Base-by-base conservation (phyloP, 2,113 vertebrate genomes). In the Oceanodroma tethys region DNA sequence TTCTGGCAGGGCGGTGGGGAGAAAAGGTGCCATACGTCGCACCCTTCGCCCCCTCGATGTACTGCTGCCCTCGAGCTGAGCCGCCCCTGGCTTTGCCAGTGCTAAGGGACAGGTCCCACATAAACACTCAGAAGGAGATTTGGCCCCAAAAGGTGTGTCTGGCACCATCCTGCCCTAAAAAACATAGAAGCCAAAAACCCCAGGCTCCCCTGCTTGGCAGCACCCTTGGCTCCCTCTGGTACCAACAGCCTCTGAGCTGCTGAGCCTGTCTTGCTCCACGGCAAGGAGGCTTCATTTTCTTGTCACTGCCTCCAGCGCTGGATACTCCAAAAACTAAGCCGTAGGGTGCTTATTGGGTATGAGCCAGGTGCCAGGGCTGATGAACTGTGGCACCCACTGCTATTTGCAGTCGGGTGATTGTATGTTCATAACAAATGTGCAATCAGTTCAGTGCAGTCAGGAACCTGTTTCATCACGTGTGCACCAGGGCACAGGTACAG, bases 51-150 rank as follows among this genome's bases (percentile, higher is more conserved):
- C 26, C 18, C 12, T 7, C 0, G 0, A 10, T 42, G 53, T 32
- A 10, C n/a, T 47, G 47, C 22, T 0, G 0, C 29, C 56, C 32
- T 38, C 0, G 0, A 29, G 36, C 59, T 81, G 60, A 92, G 65
- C 45, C 23, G 1, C 8, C 18, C 30, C 59, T 26, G 36, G 18
- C 36, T 66, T 60, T 56, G 45, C 29, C 75, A 72, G 62, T 16
- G 58, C 23, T 40, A 48, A 68, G 53, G 9, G 17, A 4, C 13
- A 65, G 68, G 36, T 27, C 23, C 48, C 18, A 56, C 21, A 29
- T 13, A 23, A 70, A 83, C 30, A 40, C 18, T 29, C 34, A 20
- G 23, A 80, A 36, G 26, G 63, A 76, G 16, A 58, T 83, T 14
- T 76, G 58, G 22, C 36, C 19, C 32, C 59, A 32, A n/a, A 82